Evolutionary conservation across 2,113 vertebrate species (phyloP).

Genomic region (Prinia subflava): DNA sequence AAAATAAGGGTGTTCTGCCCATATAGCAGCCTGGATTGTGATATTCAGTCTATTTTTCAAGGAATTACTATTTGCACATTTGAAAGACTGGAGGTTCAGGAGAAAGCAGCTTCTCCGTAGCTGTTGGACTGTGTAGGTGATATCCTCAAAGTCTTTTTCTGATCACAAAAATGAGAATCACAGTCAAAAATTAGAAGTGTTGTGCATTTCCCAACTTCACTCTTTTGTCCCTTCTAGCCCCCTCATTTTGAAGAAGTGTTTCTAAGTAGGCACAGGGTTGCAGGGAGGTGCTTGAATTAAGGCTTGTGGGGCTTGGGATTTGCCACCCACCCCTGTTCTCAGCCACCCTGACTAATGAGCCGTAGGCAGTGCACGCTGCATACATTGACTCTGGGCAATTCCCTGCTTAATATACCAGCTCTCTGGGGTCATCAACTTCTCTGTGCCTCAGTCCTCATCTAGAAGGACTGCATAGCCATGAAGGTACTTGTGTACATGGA

Average conservation of each 20-base stretch:
- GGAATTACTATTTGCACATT: neutral
- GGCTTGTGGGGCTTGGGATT: slow-evolving; percentile 34
- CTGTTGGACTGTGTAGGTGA: neutral
- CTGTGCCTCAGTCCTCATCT: neutral
- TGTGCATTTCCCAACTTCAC: neutral
- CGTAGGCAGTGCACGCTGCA: neutral
- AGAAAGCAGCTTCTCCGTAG: neutral
- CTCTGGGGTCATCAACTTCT: neutral
- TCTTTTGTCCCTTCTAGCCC: neutral
- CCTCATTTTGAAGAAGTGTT: neutral
- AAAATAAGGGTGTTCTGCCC: neutral
- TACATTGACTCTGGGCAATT: neutral
- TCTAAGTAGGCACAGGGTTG: neutral
- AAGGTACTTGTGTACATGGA: neutral
- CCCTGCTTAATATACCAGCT: neutral
- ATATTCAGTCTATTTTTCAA: neutral
- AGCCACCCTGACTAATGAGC: neutral
- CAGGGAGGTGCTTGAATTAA: neutral
- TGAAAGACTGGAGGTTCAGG: neutral
- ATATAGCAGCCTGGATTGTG: neutral
- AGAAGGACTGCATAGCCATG: neutral
- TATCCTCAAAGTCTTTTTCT: neutral
- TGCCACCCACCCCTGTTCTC: slow-evolving; percentile 20
- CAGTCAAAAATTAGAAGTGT: neutral
- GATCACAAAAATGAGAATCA: neutral